Percentiles rank a stretch among this genome's conserved stretches.
Conservation (phyloP, 2,797 vertebrate genomes). For the Chiloscyllium punctatum region DNA sequence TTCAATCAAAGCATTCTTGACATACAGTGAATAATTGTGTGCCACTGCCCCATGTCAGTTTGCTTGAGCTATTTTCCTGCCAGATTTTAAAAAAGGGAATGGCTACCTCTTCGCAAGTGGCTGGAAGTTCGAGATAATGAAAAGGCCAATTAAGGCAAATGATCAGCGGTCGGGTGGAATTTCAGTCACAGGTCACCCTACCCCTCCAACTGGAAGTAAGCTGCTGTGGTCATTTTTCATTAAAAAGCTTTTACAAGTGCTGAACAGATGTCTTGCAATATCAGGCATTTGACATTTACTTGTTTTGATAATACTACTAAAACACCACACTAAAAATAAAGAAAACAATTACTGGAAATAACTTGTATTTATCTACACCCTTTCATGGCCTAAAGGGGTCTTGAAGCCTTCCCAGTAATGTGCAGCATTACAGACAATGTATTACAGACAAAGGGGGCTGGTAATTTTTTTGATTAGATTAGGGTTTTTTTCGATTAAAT, state of each 20-base stretch:
- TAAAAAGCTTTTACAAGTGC: not conserved
- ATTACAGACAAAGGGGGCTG: not conserved
- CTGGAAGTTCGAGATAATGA: not conserved
- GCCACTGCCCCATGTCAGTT: not conserved
- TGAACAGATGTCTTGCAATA: not conserved
- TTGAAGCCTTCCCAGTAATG: not conserved
- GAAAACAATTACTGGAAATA: not conserved
- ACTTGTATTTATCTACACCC: not conserved
- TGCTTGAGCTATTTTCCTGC: not conserved
- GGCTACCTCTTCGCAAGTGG: not conserved
- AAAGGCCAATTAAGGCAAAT: not conserved
- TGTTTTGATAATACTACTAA: not conserved
- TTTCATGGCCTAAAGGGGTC: not conserved
- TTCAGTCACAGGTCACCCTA: not conserved
- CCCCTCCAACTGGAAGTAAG: not conserved
- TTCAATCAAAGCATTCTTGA: not conserved
- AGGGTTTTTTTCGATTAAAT: too few species aligned
- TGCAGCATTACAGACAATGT: not conserved
- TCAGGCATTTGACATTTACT: not conserved
- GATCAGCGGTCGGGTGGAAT: not conserved
- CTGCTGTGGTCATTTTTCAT: not conserved
- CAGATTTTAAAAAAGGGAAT: not conserved
- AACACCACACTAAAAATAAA: not conserved
- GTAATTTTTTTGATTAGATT: not conserved
- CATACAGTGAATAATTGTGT: not conserved